A percentile compares a stretch with the other conserved stretches of the same genome.
These are phyloP conservation scores for Tor tambroides DNA, from an alignment of 2,113 vertebrate genomes.

Conservation along the genomic window DNA sequence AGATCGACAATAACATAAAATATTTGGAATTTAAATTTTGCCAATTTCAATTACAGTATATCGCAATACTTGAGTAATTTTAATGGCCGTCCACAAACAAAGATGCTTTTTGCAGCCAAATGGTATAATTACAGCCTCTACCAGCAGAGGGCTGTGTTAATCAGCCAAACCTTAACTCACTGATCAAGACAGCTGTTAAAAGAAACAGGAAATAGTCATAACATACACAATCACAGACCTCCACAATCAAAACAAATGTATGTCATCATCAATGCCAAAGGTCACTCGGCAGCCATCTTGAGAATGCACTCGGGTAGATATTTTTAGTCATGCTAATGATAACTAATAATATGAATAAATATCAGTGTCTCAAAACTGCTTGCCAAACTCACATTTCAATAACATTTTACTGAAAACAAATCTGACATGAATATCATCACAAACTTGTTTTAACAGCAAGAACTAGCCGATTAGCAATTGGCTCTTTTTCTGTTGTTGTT, in stretches of 20 bases:
- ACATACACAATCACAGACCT: not conserved
- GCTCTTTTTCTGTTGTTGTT: not conserved
- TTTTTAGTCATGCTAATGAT: not conserved
- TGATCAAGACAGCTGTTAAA: conserved; percentile 30
- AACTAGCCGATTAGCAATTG: not conserved
- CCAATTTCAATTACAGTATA: not conserved
- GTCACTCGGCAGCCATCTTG: not conserved
- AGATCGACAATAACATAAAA: not conserved
- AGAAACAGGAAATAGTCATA: conserved; percentile 45
- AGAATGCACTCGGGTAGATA: not conserved
- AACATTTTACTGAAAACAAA: not conserved
- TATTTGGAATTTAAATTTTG: not conserved
- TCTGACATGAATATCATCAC: not conserved
- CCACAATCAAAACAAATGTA: not conserved
- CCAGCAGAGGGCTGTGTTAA: not conserved
- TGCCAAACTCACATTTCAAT: not conserved
- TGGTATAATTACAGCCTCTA: not conserved
- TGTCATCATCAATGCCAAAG: not conserved
- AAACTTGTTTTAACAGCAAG: not conserved
- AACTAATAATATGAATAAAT: not conserved
- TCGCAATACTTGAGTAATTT: not conserved
- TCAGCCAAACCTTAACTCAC: not conserved
- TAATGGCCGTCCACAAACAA: not conserved
- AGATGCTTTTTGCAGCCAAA: not conserved
- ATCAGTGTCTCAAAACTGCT: not conserved